These are phyloP conservation scores for Saccostrea cuccullata DNA, from an alignment of 1,140 invertebrate genomes.

Conservation along the genomic window DNA sequence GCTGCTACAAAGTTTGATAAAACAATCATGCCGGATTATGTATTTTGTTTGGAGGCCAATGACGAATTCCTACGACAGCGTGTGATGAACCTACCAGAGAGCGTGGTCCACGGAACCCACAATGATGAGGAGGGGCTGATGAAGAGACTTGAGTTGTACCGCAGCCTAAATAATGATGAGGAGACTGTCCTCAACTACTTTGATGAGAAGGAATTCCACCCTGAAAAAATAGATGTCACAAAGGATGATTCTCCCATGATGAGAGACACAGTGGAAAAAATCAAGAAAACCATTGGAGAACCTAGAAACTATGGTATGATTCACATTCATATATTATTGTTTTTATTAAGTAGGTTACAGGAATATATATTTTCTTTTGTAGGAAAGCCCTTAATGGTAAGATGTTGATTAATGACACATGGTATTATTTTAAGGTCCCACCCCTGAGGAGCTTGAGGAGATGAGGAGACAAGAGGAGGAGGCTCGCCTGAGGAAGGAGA, in stretches of 20 bases:
- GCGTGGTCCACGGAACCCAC: constrained; percentile 79
- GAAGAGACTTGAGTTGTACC: constrained; percentile 74
- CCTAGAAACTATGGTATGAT: constrained; percentile 77
- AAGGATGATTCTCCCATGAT: constrained; percentile 75
- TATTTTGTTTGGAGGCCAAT: constrained; percentile 83
- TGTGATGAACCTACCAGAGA: constrained; percentile 84
- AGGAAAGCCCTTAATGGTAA: not conserved
- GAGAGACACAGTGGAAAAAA: constrained; percentile 76
- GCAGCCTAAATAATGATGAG: constrained; percentile 80
- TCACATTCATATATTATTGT: not conserved
- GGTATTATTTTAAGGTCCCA: constrained; percentile 68
- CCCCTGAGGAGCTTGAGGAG: constrained; percentile 75
- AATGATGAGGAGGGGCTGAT: constrained; percentile 78
- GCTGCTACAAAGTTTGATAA: constrained; percentile 75
- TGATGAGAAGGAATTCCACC: constrained; percentile 85
- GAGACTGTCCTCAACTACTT: constrained; percentile 85
- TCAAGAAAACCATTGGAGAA: constrained; percentile 76
- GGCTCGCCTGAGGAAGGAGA: constrained; percentile 69
- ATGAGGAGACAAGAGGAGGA: constrained; percentile 72
- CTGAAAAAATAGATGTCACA: constrained; percentile 77
- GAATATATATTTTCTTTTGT: not conserved
- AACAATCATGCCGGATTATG: constrained; percentile 79
- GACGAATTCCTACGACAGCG: constrained; percentile 86
- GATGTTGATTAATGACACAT: not conserved
- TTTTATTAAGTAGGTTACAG: not conserved